Conservation (phyloP, 2,888 invertebrate species). For the Lasioglossum vierecki region DNA sequence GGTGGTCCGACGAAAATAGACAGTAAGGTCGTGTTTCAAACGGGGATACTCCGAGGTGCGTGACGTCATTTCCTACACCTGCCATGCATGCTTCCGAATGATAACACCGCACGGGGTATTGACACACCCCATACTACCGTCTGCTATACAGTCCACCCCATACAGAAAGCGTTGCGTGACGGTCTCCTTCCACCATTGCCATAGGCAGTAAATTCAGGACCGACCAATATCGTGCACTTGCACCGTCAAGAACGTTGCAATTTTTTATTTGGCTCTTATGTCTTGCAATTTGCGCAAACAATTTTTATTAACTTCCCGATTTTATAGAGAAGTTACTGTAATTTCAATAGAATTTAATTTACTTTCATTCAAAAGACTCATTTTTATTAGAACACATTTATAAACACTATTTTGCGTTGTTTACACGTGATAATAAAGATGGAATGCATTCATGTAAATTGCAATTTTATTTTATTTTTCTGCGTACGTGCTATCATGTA, state of each 20-base stretch:
- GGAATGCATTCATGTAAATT: no score
- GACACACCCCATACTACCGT: slow-evolving; percentile 72
- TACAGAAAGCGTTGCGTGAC: slow-evolving; percentile 70
- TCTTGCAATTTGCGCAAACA: no score
- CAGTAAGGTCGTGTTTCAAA: slow-evolving; percentile 65
- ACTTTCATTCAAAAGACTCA: no score
- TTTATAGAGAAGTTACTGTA: no score
- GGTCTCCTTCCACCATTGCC: slow-evolving; percentile 32
- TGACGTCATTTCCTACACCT: slow-evolving; percentile 83
- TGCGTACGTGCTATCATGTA: not conserved
- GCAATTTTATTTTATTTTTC: no score
- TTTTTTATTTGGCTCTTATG: not conserved
- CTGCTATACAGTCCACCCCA: slow-evolving; percentile 68
- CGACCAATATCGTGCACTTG: slow-evolving; percentile 4
- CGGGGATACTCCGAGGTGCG: slow-evolving; percentile 66
- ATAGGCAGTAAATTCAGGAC: slow-evolving; percentile 11
- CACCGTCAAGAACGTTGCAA: not conserved
- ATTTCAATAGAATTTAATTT: no score
- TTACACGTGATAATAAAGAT: no score
- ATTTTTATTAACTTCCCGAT: no score
- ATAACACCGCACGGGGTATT: slow-evolving; percentile 75
- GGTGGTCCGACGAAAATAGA: slow-evolving; percentile 58
- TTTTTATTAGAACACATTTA: no score
- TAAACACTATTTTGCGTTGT: no score
- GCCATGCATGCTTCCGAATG: slow-evolving; percentile 83